phyloP scores from a whole-genome alignment of 2,797 vertebrate genomes.

The Siniperca undulata region DNA sequence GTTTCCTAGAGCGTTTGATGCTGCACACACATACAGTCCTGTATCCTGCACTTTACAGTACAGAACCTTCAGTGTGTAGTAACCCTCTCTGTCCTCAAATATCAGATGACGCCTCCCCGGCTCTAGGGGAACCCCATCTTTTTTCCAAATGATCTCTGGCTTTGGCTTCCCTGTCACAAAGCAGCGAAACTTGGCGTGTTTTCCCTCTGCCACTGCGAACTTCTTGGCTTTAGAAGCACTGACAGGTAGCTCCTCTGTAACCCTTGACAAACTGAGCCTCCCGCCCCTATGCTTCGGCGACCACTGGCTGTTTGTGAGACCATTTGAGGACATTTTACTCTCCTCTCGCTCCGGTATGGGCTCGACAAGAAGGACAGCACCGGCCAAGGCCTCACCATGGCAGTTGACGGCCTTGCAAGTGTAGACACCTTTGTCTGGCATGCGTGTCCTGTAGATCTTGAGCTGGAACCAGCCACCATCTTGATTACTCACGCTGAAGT shows the following conservation, averaged over 20 bases:
- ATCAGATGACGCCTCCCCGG: conserved; percentile 90
- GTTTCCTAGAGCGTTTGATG: conserved; percentile 94
- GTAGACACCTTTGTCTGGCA: conserved; percentile 93
- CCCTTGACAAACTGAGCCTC: conserved; percentile 55
- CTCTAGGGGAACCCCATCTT: conserved; percentile 88
- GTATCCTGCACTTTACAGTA: conserved; percentile 94
- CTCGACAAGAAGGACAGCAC: conserved; percentile 92
- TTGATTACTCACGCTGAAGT: conserved; percentile 86
- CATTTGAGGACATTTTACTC: conserved; percentile 65
- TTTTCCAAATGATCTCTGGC: conserved; percentile 96
- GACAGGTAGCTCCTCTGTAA: conserved; percentile 69
- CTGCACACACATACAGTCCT: conserved; percentile 94
- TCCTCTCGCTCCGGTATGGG: conserved; percentile 73
- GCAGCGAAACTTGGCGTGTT: conserved; percentile 98
- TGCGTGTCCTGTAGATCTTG: conserved; percentile 87
- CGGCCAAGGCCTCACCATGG: conserved; percentile 87
- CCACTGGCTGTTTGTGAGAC: conserved; percentile 68
- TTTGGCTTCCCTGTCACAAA: conserved; percentile 96
- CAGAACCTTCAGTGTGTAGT: conserved; percentile 96
- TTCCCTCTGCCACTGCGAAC: conserved; percentile 93
- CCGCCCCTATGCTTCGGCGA: conserved; percentile 71
- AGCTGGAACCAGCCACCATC: conserved; percentile 89
- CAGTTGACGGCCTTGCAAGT: conserved; percentile 91
- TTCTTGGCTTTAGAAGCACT: conserved; percentile 87
- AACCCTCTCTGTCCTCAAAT: conserved; percentile 96